Evolutionary conservation across 2,113 vertebrate species (phyloP), one percentile per base, ranked within the genome.

Genomic region (Rhinopomastus cyanomelas): DNA sequence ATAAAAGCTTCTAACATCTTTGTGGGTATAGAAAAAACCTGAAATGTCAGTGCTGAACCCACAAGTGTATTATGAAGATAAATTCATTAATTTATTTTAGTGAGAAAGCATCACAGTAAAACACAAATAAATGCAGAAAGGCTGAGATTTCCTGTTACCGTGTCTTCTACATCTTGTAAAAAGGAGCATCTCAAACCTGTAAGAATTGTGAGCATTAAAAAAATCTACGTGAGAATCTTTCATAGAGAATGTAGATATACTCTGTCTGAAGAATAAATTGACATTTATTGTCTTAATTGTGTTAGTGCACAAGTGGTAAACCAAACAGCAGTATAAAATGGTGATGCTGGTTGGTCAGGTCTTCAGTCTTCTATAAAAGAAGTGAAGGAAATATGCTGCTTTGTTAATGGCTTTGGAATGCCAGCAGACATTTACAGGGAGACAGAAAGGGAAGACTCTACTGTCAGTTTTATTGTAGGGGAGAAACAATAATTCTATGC

Each of bases 221-320:
- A 46, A 13, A 74, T 42, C 34, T 94, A 23, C 68, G 6, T 75
- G 82, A 94, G 87, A 62, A 64, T 10, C 9, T 37, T 56, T 87
- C 23, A 61, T 62, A 42, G 90, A 82, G 46, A 75, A 51, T 16
- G 42, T 4, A 11, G 20, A 3, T 37, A 22, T 80, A 51, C 5
- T 81, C 21, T 81, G 81, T 81, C 20, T 85, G 88, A 96, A 91
- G 79, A 93, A 88, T 30, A 89, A 94, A 93, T 69, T 94, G 85
- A 94, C 80, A 78, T 88, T 95, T 93, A 89, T 52, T 72, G 2
- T 91, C 56, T 92, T 87, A 80, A 87, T 87, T 0, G 0, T 22
- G 36, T 82, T 95, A 94, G 55, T 51, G 88, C 69, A 78, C 20
- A 86, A 94, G 49, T 75, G 46, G 51, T 82, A 93, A 95, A 94